Percentiles rank a stretch among this genome's conserved stretches.
These are phyloP conservation scores for Tribolium madens DNA, from an alignment of 1,140 invertebrate species.

Conservation along the genomic window DNA sequence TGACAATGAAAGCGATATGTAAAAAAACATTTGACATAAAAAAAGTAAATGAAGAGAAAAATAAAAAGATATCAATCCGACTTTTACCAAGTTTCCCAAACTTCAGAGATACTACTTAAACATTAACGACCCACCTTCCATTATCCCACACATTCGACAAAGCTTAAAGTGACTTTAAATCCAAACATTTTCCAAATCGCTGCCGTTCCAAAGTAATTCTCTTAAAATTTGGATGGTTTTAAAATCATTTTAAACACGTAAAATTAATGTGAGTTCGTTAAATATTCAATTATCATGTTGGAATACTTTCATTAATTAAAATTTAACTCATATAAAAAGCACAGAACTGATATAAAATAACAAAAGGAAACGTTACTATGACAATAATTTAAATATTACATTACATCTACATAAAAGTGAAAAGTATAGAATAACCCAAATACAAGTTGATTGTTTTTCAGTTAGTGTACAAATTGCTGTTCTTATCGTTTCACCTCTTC, in stretches of 20 bases:
- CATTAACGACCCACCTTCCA: neutral
- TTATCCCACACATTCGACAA: constrained; percentile 1
- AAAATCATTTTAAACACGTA: too few species aligned
- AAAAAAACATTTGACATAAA: neutral
- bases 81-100: neutral
- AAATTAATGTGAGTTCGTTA: too few species aligned
- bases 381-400: too few species aligned
- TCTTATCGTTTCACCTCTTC: neutral
- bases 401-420: too few species aligned
- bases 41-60: neutral
- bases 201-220: neutral
- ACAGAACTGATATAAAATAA: too few species aligned
- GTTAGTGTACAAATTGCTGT: too few species aligned
- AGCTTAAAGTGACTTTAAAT: neutral
- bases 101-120: constrained; percentile 1
- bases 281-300: too few species aligned
- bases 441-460: too few species aligned
- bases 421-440: too few species aligned
- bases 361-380: too few species aligned
- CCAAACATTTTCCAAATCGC: neutral
- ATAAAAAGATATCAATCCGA: neutral
- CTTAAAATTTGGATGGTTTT: neutral
- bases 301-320: too few species aligned
- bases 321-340: too few species aligned
- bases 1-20: neutral